Percentiles rank a stretch among this genome's conserved stretches.
Conservation (phyloP, 2,797 vertebrate genomes). For the Rhadinocentrus ornatus region DNA sequence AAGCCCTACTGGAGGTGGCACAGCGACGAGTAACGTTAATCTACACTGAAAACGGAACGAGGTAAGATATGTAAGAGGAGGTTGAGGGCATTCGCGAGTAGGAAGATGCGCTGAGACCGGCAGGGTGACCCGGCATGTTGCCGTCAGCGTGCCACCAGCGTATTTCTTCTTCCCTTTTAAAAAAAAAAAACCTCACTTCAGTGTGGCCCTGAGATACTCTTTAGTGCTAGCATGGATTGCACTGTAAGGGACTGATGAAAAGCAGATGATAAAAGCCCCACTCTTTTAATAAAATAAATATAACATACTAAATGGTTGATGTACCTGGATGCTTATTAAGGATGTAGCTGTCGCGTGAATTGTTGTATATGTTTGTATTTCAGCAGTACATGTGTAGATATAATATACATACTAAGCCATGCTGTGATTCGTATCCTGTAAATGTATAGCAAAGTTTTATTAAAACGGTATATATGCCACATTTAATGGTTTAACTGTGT, state of each 20-base stretch:
- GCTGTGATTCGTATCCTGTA: slow-evolving; percentile 1
- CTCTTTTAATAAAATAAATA: background rate
- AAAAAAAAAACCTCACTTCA: background rate
- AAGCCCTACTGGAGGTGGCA: slow-evolving; percentile 50
- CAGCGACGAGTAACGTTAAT: slow-evolving; percentile 69
- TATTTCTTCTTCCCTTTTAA: background rate
- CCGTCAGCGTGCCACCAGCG: slow-evolving; percentile 27
- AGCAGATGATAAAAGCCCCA: background rate
- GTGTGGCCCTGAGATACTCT: slow-evolving; percentile 5
- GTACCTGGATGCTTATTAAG: background rate
- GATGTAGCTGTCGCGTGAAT: slow-evolving; percentile 26
- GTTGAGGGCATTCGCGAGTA: slow-evolving; percentile 37
- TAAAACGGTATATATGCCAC: no score
- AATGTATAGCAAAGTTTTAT: no score
- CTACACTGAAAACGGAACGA: slow-evolving; percentile 48
- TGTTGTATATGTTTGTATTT: background rate
- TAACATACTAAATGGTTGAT: background rate
- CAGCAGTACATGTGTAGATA: background rate
- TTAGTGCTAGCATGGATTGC: slow-evolving; percentile 21
- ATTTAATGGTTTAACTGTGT: slow-evolving; percentile 5
- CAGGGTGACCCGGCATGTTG: slow-evolving; percentile 19
- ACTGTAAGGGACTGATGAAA: background rate
- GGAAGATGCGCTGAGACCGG: slow-evolving; percentile 32
- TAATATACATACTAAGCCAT: slow-evolving; percentile 1
- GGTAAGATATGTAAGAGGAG: slow-evolving; percentile 62